Evolutionary conservation across 2,888 invertebrate genomes (phyloP).

Genomic region (Zygogramma bicolorata): DNA sequence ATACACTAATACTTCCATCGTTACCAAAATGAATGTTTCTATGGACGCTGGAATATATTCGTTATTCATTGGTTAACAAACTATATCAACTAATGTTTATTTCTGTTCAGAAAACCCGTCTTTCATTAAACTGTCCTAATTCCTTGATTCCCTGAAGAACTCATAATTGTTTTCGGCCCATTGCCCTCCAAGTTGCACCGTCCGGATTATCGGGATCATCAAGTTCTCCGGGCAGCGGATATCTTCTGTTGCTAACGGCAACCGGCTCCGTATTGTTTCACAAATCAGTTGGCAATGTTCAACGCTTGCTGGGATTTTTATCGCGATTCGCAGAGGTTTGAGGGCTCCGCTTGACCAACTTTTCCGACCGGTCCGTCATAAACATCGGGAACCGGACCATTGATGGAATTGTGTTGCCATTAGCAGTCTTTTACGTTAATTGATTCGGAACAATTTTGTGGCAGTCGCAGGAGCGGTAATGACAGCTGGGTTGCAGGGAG

Average conservation of each 20-base stretch:
- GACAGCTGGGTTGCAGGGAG: not conserved
- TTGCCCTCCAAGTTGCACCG: not conserved
- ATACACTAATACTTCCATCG: too few species aligned
- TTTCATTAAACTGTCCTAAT: too few species aligned
- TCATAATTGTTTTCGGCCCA: not conserved
- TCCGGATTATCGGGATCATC: slow-evolving; percentile 29
- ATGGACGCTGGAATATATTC: too few species aligned
- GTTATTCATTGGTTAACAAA: too few species aligned
- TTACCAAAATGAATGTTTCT: too few species aligned
- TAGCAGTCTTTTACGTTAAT: slow-evolving; percentile 14
- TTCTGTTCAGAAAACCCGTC: too few species aligned
- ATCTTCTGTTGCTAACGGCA: slow-evolving; percentile 36
- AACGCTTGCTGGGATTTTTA: slow-evolving; percentile 43
- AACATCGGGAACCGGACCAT: slow-evolving; percentile 16
- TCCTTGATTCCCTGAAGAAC: not conserved
- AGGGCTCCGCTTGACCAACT: slow-evolving; percentile 1
- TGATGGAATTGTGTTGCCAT: slow-evolving; percentile 21
- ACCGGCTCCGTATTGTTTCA: slow-evolving; percentile 39
- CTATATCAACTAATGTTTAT: too few species aligned
- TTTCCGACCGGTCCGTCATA: slow-evolving; percentile 8
- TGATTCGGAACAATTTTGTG: slow-evolving; percentile 11
- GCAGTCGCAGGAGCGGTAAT: not conserved
- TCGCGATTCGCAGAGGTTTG: slow-evolving; percentile 35
- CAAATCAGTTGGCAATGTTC: slow-evolving; percentile 47
- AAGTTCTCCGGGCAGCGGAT: slow-evolving; percentile 20